These are phyloP conservation scores for Pteronura brasiliensis DNA, from an alignment of 2,113 vertebrate genomes.

Conservation along the genomic window DNA sequence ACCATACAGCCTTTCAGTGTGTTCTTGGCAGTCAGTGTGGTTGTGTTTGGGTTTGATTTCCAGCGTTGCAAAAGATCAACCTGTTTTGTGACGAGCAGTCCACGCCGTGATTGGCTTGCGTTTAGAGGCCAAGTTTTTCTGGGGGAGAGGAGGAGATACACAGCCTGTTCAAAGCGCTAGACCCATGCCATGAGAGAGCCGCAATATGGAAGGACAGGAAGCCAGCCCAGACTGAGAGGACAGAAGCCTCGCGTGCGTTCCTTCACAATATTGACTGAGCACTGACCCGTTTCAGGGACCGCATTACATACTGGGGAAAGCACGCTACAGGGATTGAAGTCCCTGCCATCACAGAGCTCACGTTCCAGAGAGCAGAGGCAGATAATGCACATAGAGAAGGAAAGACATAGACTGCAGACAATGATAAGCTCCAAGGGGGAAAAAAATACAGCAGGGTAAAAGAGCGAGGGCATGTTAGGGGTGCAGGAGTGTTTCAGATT, in stretches of 20 bases:
- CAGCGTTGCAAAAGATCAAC: slow-evolving; percentile 7
- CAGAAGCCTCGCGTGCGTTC: not conserved
- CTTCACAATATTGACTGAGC: not conserved
- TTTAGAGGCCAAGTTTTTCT: slow-evolving; percentile 30
- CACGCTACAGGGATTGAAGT: not conserved
- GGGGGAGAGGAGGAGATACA: not conserved
- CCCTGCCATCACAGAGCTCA: not conserved
- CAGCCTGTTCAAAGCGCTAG: not conserved
- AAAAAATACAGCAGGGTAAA: not conserved
- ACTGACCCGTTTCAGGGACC: not conserved
- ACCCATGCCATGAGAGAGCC: not conserved
- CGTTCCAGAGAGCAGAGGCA: rapidly evolving
- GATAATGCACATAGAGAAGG: not conserved
- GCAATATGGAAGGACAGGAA: not conserved
- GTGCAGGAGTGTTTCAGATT: not conserved
- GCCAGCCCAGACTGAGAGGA: not conserved
- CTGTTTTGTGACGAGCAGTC: not conserved
- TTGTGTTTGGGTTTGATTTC: slow-evolving; percentile 21
- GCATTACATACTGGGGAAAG: not conserved
- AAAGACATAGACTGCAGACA: not conserved
- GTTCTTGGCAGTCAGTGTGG: slow-evolving; percentile 35
- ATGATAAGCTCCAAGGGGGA: not conserved
- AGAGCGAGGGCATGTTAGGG: rapidly evolving
- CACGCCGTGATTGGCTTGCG: not conserved
- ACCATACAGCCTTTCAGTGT: not conserved